These are phyloP conservation scores for Pygoscelis antarcticus DNA, from an alignment of 2,113 vertebrate genomes.

Conservation along the genomic window DNA sequence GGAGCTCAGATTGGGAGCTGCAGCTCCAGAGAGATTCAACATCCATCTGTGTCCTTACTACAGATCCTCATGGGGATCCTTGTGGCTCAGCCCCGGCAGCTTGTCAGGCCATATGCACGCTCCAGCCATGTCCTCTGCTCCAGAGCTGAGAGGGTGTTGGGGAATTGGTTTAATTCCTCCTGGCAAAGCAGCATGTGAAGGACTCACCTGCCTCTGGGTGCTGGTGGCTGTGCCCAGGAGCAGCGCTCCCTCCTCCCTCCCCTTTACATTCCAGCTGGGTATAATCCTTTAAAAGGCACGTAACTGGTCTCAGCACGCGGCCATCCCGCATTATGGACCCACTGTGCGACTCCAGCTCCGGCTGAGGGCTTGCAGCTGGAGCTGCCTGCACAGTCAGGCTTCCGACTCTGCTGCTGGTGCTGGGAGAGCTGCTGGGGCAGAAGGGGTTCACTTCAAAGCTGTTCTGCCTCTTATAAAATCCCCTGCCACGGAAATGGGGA, in stretches of 20 bases:
- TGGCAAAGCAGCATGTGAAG: not conserved
- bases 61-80: not conserved
- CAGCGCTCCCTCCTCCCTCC: not conserved
- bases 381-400: not conserved
- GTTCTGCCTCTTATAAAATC: not conserved
- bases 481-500: not conserved
- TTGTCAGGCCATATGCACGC: fast-evolving
- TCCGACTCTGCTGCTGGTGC: not conserved
- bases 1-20: not conserved
- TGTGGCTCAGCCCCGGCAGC: not conserved
- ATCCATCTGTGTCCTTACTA: not conserved
- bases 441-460: not conserved
- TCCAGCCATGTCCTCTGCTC: not conserved
- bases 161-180: not conserved
- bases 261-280: not conserved
- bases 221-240: not conserved
- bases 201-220: not conserved
- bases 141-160: too few relatives aligned
- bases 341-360: fast-evolving
- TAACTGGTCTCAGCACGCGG: not conserved
- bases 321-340: fast-evolving
- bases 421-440: not conserved
- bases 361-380: not conserved
- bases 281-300: not conserved
- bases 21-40: not conserved